Conservation (phyloP, 2,797 vertebrate species). For the Enteromius anoplus region DNA sequence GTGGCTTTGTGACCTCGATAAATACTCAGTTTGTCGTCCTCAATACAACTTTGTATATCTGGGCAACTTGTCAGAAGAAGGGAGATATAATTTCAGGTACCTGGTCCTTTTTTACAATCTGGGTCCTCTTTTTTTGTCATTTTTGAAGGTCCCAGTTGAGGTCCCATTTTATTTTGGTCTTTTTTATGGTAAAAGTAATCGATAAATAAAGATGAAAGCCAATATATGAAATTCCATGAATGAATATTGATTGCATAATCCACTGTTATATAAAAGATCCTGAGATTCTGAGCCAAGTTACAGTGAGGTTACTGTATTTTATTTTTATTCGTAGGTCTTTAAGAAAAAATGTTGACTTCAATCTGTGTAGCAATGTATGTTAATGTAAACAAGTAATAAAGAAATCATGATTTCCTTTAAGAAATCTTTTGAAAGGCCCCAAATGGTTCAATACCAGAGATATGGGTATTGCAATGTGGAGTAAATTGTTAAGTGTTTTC, state of each 20-base stretch:
- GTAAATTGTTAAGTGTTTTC: not conserved
- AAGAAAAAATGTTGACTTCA: not conserved
- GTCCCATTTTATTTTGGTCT: not conserved
- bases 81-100: constrained; percentile 92
- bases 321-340: not conserved
- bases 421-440: not conserved
- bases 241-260: not conserved
- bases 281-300: not conserved
- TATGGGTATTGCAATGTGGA: not conserved
- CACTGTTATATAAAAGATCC: not conserved
- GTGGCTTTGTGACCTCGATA: constrained; percentile 93
- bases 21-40: constrained; percentile 83
- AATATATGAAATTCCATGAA: not conserved
- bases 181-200: not conserved
- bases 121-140: not conserved
- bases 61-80: constrained; percentile 74
- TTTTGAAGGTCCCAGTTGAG: not conserved
- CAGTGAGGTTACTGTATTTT: not conserved
- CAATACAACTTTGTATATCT: constrained; percentile 85
- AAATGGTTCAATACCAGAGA: not conserved
- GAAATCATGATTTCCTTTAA: too few species aligned
- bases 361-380: too few species aligned
- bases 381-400: too few species aligned
- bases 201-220: not conserved
- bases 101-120: too few species aligned